A percentile compares a stretch with the other conserved stretches of the same genome.
Conservation (phyloP, 1,140 invertebrate species). For the Drosophila hydei region DNA sequence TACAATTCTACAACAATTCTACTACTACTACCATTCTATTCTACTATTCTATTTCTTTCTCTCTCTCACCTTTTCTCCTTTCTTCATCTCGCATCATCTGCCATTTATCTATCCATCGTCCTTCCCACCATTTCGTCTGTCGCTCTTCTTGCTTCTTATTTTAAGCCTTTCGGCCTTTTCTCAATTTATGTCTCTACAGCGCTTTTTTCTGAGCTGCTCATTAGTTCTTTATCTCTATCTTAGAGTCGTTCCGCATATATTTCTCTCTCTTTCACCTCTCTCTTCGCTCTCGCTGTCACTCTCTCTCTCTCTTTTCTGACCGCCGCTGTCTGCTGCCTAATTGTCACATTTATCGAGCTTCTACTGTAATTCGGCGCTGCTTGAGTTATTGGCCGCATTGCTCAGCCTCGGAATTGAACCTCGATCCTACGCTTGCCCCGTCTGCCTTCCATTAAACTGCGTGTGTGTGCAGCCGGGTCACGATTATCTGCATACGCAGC, state of each 20-base stretch:
- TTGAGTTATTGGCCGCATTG: conserved; percentile 60
- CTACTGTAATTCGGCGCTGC: conserved; percentile 10
- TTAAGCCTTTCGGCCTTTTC: too few species aligned
- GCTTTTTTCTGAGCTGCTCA: background rate
- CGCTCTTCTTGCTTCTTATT: too few species aligned
- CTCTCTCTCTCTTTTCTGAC: background rate
- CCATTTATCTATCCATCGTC: too few species aligned
- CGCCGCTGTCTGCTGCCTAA: background rate
- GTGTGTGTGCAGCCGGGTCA: conserved; percentile 61
- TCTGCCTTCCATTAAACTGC: conserved; percentile 6
- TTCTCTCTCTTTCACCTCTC: background rate
- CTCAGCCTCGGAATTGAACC: background rate
- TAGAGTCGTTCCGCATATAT: too few species aligned
- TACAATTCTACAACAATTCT: too few species aligned
- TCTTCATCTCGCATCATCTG: background rate
- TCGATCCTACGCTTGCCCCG: conserved; percentile 3
- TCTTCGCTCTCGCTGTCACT: background rate
- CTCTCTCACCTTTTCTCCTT: background rate
- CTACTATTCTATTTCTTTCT: background rate
- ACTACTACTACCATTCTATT: too few species aligned
- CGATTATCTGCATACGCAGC: conserved; percentile 81
- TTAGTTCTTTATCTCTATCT: background rate
- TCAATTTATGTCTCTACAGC: background rate
- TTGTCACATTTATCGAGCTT: background rate
- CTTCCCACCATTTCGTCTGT: too few species aligned